A percentile compares a stretch with the other conserved stretches of the same genome.
phyloP scores from a whole-genome alignment of 2,797 vertebrate species.

The Numenius phaeopus region DNA sequence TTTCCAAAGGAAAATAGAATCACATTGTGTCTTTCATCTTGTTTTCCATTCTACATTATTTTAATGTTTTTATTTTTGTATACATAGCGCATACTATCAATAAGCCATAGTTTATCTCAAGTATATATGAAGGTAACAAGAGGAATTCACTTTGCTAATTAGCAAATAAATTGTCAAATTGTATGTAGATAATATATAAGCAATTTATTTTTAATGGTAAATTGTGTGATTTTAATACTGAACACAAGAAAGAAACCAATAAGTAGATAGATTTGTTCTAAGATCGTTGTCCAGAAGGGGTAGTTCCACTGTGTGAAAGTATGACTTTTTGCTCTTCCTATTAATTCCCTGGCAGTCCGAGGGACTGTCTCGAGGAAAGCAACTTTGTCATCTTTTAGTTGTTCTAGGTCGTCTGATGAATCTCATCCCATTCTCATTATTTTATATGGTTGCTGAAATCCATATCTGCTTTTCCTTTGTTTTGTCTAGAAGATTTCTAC shows the following conservation, averaged over 20 bases:
- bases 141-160: neutral
- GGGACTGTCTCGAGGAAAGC: neutral
- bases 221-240: neutral
- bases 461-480: neutral
- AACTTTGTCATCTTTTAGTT: neutral
- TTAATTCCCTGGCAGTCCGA: neutral
- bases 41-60: neutral
- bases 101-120: neutral
- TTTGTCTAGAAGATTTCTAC: neutral
- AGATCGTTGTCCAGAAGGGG: neutral
- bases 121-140: neutral
- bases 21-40: neutral
- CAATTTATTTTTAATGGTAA: neutral
- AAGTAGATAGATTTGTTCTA: neutral
- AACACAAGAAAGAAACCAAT: neutral
- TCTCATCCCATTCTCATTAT: neutral
- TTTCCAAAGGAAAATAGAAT: neutral
- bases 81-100: neutral
- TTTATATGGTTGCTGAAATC: neutral
- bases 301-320: neutral
- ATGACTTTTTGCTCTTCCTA: neutral
- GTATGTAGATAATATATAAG: neutral
- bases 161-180: neutral
- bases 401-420: neutral
- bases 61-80: neutral